Evolutionary conservation across 2,888 invertebrate species (phyloP), one percentile per base, ranked within the genome.

Genomic region (Cantharis rustica): DNA sequence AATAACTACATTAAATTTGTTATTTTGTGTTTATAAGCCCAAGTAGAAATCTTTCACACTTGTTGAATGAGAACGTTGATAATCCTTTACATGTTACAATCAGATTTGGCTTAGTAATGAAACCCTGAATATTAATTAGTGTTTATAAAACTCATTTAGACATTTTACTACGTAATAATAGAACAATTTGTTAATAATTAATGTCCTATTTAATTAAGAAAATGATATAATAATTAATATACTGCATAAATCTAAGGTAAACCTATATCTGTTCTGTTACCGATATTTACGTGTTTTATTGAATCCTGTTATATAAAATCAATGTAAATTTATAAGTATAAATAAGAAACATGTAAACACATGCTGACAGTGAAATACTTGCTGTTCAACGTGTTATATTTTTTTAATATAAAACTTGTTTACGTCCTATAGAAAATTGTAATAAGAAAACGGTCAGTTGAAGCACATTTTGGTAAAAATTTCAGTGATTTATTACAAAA

Each of bases 51-150:
- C 64, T 66, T 16, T 66, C 17, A 66, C 64, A 66, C 64, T 66
- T 66, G 64, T 66, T 66, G 64, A 66, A 66, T 20, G 64, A 66
- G 64, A 20, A 66, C 64, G 64, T 66, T 66, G 16, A 66, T 66
- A 66, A 66, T 66, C 64, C 64, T 66, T 66, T 66, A 66, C 64
- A 66, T 66, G 16, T 66, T 66, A 66, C 64, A 66, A 66, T 66
- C 64, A 66, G 64, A 66, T 66, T 66, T 66, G 64, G 64, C 64
- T 66, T 66, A 20, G 64, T 66, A 20, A 66, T 66, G 23, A 66
- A 66, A 66, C 64, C 64, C 64, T 17, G 64, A 66, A 66, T 66
- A 66, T 66, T 66, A 66, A 66, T 66, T 66, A 66, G 16, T 66
- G 64, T 66, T 66, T 66, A 66, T 66, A 66, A 66, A 66, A 66